Evolutionary conservation across 2,888 invertebrate genomes (phyloP).

Genomic region (Pyrochroa serraticornis): DNA sequence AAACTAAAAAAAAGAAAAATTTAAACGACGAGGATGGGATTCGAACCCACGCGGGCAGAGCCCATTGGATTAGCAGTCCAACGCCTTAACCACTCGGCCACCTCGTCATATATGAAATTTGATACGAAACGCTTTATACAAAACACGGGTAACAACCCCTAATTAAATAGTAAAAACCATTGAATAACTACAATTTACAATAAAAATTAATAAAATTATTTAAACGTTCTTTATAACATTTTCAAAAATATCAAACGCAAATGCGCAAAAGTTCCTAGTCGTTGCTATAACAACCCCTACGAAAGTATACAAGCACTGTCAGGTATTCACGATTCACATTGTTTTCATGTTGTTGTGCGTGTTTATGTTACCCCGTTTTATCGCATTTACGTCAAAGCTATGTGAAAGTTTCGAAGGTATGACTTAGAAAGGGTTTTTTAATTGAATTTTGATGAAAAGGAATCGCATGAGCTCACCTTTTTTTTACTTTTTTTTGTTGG

Average conservation of each 20-base stretch:
- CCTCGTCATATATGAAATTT: constrained; percentile 56
- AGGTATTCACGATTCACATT: constrained; percentile 24
- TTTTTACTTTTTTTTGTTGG: background rate
- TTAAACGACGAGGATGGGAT: constrained; percentile 64
- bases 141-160: background rate
- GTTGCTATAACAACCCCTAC: constrained; percentile 32
- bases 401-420: constrained; percentile 18
- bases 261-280: constrained; percentile 23
- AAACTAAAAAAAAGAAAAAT: constrained; percentile 5
- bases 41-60: constrained; percentile 70
- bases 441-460: background rate
- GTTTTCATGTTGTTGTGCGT: constrained; percentile 31
- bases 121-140: background rate
- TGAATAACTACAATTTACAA: too few relatives aligned
- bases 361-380: constrained; percentile 26
- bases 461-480: background rate
- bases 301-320: constrained; percentile 28
- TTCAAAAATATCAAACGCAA: constrained; percentile 8
- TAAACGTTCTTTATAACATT: background rate
- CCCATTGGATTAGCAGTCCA: constrained; percentile 71
- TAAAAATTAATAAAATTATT: too few relatives aligned
- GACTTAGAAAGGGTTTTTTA: constrained; percentile 6
- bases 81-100: constrained; percentile 71
- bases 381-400: constrained; percentile 14
- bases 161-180: too few relatives aligned